Base-by-base conservation (phyloP, 2,888 invertebrate genomes). In the Eumacrocentrus americanus region DNA sequence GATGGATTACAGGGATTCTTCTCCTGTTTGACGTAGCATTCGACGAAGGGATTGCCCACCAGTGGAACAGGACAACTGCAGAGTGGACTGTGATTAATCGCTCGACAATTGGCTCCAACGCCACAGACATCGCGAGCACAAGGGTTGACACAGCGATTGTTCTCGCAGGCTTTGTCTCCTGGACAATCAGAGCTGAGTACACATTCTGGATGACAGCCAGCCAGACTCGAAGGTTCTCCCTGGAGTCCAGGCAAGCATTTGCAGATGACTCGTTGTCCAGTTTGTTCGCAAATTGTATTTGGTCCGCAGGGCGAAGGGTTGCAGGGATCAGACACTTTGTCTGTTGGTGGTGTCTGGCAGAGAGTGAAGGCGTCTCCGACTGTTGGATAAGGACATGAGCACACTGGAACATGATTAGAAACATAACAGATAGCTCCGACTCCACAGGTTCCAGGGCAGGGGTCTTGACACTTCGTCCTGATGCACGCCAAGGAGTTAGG, bases 61-160 rank as follows among this genome's bases (percentile, higher is more conserved):
- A 77, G 74, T 0, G 81, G 76, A 2, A 73, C 66, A 12, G 88
- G 87, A 72, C 94, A 94, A 72, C 89, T 87, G 73, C 94, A 94
- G 3, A 89, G 84, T 1, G 91, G 91, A 62, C 87, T 86, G 77
- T 95, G 95, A 66, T 91, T 91, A 58, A 85, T 85, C 0, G 90
- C 85, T 53, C 87, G 84, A 73, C 94, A 95, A 12, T 86, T 82
- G 14, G 94, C 93, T 65, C 89, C 89, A 3, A 82, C 72, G 3
- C 94, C 94, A 72, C 94, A 95, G 29, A 91, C 89, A 5, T 91
- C 88, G 70, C 88, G 90, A 0, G 85, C 80, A 72, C 95, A 95
- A 1, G 94, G 92, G 80, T 94, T 89, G 11, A 88, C 83, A 76
- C 95, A 95, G 72, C 90, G 87, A 65, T 88, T 87, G 72, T 91